Conservation (phyloP, 1,140 invertebrate genomes). For the Trichonephila clavata region DNA sequence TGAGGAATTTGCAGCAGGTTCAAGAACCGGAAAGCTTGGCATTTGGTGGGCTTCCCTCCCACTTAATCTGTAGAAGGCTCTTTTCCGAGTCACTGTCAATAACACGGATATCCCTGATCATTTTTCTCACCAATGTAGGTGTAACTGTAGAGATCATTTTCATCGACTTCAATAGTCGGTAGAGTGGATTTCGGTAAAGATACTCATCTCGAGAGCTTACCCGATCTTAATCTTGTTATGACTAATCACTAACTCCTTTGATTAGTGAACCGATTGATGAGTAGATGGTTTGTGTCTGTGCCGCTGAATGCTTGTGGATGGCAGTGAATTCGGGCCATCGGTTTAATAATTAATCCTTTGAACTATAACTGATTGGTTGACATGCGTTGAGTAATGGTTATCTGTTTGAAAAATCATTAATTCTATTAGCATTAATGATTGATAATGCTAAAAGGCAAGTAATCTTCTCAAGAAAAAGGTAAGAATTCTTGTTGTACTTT, state of each 20-base stretch:
- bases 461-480: no score
- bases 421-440: no score
- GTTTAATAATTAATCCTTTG: no score
- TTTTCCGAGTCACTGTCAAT: background rate
- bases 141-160: background rate
- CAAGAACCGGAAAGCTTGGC: background rate
- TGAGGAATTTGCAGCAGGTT: background rate
- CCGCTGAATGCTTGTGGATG: no score
- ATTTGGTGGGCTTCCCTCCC: background rate
- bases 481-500: no score
- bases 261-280: background rate
- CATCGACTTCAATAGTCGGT: background rate
- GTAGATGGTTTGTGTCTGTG: background rate
- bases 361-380: no score
- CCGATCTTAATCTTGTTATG: conserved; percentile 16
- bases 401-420: no score
- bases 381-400: no score
- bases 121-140: background rate
- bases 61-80: background rate
- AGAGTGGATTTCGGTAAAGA: conserved; percentile 40
- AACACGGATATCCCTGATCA: conserved; percentile 18
- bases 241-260: conserved; percentile 2
- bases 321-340: background rate
- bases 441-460: no score
- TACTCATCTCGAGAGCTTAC: background rate